Evolutionary conservation across 1,140 invertebrate genomes (phyloP).

Genomic region (Lepidurus couesii): DNA sequence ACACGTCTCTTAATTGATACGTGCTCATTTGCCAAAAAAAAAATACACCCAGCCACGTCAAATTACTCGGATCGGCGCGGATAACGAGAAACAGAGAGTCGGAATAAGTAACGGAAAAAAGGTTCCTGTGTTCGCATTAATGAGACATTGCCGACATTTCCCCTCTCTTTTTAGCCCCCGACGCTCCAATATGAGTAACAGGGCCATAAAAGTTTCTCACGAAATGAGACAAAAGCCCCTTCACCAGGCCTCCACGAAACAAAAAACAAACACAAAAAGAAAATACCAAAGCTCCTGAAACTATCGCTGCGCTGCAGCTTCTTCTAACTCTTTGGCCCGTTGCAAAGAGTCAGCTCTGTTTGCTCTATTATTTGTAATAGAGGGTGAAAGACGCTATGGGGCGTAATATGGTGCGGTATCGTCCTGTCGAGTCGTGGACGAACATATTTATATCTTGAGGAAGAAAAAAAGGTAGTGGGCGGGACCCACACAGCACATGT

Average conservation of each 20-base stretch:
- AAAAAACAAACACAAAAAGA: neutral
- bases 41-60: neutral
- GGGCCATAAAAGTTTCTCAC: neutral
- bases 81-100: slow-evolving; percentile 11
- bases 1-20: slow-evolving; percentile 17
- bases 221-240: neutral
- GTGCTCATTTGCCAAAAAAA: slow-evolving; percentile 9
- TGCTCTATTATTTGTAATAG: neutral
- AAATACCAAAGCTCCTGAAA: neutral
- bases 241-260: neutral
- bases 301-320: neutral
- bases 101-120: neutral
- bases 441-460: slow-evolving; percentile 7
- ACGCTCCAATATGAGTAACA: neutral
- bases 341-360: neutral
- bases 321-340: neutral
- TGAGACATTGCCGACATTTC: slow-evolving; percentile 5
- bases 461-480: neutral
- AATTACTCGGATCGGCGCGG: slow-evolving; percentile 12
- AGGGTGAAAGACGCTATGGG: neutral
- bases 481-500: neutral
- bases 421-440: neutral
- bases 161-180: neutral
- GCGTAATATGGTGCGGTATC: slow-evolving; percentile 9
- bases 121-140: neutral